Evolutionary conservation across 2,113 vertebrate species (phyloP), one percentile per base, ranked within the genome.

Genomic region (Montifringilla adamsi): DNA sequence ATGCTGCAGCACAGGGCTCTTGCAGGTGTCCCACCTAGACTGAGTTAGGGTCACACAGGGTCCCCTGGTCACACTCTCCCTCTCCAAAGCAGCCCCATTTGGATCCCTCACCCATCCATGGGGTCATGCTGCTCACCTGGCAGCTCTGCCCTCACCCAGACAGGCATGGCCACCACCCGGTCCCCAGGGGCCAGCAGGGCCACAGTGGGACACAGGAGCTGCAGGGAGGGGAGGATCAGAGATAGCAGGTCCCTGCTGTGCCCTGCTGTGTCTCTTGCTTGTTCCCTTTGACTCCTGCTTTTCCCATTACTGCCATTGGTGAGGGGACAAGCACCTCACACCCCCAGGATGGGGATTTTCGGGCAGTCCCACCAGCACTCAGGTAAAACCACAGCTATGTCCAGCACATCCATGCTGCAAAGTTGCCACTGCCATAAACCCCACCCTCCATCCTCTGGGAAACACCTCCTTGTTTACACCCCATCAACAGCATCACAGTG

Each of bases 201-300:
- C 18, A 4, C 6, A 12, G 13, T 8, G 60, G 6, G 7, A 28
- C 68, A 47, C 3, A 15, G 12, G 28, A 52, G 59, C 18, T 0
- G 0, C 1, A 5, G 67, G 56, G 14, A 79, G 26, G 39, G 58
- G 43, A 41, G 13, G 6, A 31, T 2, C 1, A 0, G 12, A 35
- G n/a, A 18, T 4, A 21, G 23, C 0, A 3, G 23, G 18, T 21
- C n/a, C 28, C 7, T 0, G 0, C 28, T 3, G 0, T 12, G 16
- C 4, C 5, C 55, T 43, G 50, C 16, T 13, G 9, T 20, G 0
- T 44, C 11, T 87, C 78, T 63, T 68, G 28, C 35, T 9, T 1
- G 14, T 22, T 26, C 33, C 26, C 30, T 78, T 44, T 50, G 30
- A 70, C 24, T 63, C 67, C 43, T 0, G 1, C 35, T 82, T 66